Base-by-base conservation (phyloP, 2,888 invertebrate species). In the Tinea pellionella region DNA sequence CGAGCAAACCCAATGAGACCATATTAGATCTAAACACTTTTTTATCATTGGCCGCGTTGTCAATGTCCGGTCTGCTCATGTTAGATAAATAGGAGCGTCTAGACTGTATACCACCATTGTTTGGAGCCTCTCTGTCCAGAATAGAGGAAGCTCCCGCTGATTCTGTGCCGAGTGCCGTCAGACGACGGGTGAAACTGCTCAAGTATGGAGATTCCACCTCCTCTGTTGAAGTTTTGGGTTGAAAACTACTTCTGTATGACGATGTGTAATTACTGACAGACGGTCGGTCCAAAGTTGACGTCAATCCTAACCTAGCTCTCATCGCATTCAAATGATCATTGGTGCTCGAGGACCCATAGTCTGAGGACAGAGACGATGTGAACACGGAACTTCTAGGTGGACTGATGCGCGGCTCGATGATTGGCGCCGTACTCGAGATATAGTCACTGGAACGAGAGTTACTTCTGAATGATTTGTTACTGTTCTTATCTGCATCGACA, bases 201-300 rank as follows among this genome's bases (percentile, higher is more conserved):
- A 92, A 79, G 74, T 91, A 93, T 60, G 92, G 92, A 66, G 92
- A 91, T 70, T 92, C 91, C 63, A 89, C 88, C 71, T 89, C 88
- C 65, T 88, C 85, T 53, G 79, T 77, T 2, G 85, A 77, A 37
- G 78, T 78, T 18, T 80, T 74, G 1, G 80, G 80, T 62, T 78
- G 81, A 61, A 79, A 84, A 65, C 71, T 74, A 67, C 65, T 80
- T 59, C 77, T 65, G 74, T 71, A 84, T 59, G 66, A 77, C 11
- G 83, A 73, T 8, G 74, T 69, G 63, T 78, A 85, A 62, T 63
- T 76, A 60, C 76, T 73, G 1, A 65, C 62, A 3, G 80, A 72
- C 0, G 84, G 77, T 37, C 80, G 74, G 61, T 88, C 88, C 0
- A 84, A 62, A 11, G 79, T 74, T 16, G 80, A 82, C 12, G 88